Percentiles rank a stretch among this genome's conserved stretches.
These are phyloP conservation scores for Diachasma alloeum DNA, from an alignment of 1,140 invertebrate species.

Conservation along the genomic window DNA sequence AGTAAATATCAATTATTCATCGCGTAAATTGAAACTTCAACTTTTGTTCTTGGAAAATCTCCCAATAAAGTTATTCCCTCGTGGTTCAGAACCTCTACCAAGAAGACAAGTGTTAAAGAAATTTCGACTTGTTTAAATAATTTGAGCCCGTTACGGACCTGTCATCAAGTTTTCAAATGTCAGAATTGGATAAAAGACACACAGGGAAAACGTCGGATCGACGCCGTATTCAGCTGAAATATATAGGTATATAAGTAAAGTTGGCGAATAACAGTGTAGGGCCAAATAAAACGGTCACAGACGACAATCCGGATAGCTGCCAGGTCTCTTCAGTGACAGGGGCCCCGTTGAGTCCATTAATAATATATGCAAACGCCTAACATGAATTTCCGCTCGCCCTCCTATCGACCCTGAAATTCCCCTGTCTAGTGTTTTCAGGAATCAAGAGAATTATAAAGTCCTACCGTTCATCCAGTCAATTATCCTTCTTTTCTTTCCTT, in stretches of 20 bases:
- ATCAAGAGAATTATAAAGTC: too few species aligned
- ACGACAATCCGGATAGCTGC: slow-evolving; percentile 39
- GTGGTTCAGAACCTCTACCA: neutral
- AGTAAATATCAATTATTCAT: slow-evolving; percentile 16
- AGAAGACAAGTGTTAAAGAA: neutral
- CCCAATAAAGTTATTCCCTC: neutral
- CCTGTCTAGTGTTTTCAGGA: slow-evolving; percentile 1
- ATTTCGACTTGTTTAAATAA: neutral
- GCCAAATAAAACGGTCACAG: slow-evolving; percentile 22
- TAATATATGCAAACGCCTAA: slow-evolving; percentile 62
- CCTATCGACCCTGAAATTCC: slow-evolving; percentile 34
- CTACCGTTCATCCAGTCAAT: too few species aligned
- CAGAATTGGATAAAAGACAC: neutral
- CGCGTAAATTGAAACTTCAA: slow-evolving; percentile 1
- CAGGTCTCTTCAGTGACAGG: slow-evolving; percentile 53
- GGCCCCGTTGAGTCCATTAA: slow-evolving; percentile 54
- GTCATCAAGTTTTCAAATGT: neutral
- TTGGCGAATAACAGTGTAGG: neutral
- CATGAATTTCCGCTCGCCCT: slow-evolving; percentile 55
- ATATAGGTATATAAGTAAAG: neutral
- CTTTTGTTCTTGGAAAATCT: neutral
- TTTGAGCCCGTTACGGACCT: neutral
- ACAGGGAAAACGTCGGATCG: neutral
- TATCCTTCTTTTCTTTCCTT: neutral
- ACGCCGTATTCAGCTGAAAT: neutral